A percentile compares a stretch with the other conserved stretches of the same genome.
phyloP scores from a whole-genome alignment of 2,888 invertebrate species.

The Tetanocera ferruginea region DNA sequence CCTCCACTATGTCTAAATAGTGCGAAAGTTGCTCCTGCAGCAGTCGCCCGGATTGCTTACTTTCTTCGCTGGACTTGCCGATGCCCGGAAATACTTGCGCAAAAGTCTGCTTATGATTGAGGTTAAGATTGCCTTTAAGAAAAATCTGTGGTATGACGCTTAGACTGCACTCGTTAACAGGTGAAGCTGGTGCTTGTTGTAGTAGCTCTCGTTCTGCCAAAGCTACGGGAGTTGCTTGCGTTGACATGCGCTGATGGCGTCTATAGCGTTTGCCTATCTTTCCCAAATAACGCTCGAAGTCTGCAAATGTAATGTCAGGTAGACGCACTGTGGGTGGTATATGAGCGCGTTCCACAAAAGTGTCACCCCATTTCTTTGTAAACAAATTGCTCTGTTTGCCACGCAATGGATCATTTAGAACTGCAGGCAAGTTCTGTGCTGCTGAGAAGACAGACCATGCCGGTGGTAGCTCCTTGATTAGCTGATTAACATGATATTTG shows the following conservation, averaged over 20 bases:
- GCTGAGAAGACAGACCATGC: conserved; percentile 81
- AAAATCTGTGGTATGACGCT: conserved; percentile 88
- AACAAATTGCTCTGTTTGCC: conserved; percentile 94
- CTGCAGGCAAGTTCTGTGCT: conserved; percentile 94
- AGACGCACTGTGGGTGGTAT: conserved; percentile 85
- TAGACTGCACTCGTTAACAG: conserved; percentile 64
- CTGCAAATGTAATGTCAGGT: conserved; percentile 84
- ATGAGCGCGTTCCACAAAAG: conserved; percentile 86
- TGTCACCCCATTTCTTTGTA: conserved; percentile 97
- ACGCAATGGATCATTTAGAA: conserved; percentile 93
- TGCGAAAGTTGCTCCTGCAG: conserved; percentile 93
- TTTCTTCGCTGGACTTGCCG: conserved; percentile 65
- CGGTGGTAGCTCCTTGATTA: conserved; percentile 66
- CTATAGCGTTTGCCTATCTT: conserved; percentile 80
- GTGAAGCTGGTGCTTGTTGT: conserved; percentile 44
- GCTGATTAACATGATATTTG: conserved; percentile 74
- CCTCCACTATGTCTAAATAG: conserved; percentile 93
- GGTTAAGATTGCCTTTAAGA: conserved; percentile 81
- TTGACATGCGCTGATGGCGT: conserved; percentile 73
- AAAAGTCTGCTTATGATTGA: conserved; percentile 86
- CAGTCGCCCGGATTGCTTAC: conserved; percentile 73
- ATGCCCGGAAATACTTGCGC: conserved; percentile 85
- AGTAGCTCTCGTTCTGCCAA: conserved; percentile 47
- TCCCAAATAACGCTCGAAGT: conserved; percentile 90
- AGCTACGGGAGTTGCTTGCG: conserved; percentile 46